Base-by-base conservation (phyloP, 2,888 invertebrate genomes). In the Fissipunctia ypsillon region DNA sequence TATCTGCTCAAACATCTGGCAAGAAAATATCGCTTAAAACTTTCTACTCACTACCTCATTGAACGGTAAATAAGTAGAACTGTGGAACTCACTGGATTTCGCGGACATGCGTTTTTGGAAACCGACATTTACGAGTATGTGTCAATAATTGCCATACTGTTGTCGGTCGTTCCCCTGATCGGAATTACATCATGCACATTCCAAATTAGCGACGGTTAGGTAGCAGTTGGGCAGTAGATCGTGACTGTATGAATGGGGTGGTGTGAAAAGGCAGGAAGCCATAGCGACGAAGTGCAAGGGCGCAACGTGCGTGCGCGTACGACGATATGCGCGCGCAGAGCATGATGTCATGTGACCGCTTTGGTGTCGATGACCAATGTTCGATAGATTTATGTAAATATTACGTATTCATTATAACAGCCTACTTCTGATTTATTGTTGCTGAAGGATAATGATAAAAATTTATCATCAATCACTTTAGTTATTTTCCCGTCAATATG, bases 241-340 rank as follows among this genome's bases (percentile, higher is more conserved):
- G 92, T 93, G 93, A 92, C 93, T 80, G 83, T 77, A 87, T 93
- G 90, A 93, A 94, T 94, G 89, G 91, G 93, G 92, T 90, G 87
- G 88, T 84, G 83, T 93, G 89, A 93, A 94, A 90, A 88, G 90
- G 84, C 94, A 93, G 94, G 94, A 94, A 94, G 91, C 87, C 85
- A 80, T 88, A 80, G 76, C 85, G 82, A 78, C 84, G 89, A 92
- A 93, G 92, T 92, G 93, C 94, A 93, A 93, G 93, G 94, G 94
- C 91, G 90, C 88, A 89, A 86, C 86, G 84, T 84, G 87, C 84
- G 86, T 87, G 84, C 81, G 60, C 72, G 84, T 73, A 77, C 76
- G 71, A 43, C 63, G 61, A n/a, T 73, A 66, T 65, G 76, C 64
- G 65, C 66, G 76, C 76, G 73, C 76, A 52, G 59, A 31, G 75